Conservation (phyloP, 2,113 vertebrate species). For the Toxostoma redivivum region DNA sequence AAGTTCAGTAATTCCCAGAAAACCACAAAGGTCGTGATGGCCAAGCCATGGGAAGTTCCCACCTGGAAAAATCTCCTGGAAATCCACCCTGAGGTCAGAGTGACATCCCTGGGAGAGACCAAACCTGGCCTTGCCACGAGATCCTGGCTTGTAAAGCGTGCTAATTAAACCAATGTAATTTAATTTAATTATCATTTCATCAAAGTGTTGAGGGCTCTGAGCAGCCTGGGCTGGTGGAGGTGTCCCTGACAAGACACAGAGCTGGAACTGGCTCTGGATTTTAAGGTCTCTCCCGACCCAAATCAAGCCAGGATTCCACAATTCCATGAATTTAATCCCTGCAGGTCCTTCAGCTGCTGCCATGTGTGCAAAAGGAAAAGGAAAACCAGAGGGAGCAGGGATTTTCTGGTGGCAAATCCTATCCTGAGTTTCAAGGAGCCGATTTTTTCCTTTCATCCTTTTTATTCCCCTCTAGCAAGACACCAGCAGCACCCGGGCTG, state of each 20-base stretch:
- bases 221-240: neutral
- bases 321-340: neutral
- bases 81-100: neutral
- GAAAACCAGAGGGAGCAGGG: neutral
- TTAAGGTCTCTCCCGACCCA: neutral
- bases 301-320: neutral
- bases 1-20: neutral
- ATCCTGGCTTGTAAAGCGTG: neutral
- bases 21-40: neutral
- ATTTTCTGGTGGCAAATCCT: neutral
- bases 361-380: neutral
- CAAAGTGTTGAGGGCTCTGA: neutral
- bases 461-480: neutral
- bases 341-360: neutral
- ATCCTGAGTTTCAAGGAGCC: neutral
- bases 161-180: fast-evolving
- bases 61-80: neutral
- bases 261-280: neutral
- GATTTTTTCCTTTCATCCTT: neutral
- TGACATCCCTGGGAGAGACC: neutral
- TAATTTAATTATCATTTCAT: neutral
- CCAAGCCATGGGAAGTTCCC: neutral
- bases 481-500: neutral
- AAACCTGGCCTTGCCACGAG: neutral
- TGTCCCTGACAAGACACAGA: neutral